Evolutionary conservation across 2,113 vertebrate genomes (phyloP), one percentile per base, ranked within the genome.

Genomic region (Notothenia coriiceps): DNA sequence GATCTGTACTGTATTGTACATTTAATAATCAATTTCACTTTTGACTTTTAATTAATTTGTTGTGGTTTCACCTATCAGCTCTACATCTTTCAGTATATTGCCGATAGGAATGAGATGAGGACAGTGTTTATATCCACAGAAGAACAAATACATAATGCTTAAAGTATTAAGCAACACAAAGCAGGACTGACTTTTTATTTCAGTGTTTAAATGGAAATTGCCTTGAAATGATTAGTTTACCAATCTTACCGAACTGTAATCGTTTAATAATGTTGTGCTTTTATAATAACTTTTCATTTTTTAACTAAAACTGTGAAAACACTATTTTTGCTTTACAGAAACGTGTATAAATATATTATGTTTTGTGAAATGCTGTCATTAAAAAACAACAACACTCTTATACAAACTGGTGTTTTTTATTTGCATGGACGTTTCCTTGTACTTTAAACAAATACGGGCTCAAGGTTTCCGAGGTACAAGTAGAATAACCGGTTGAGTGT

Each of bases 371-470:
- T 64, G 15, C 54, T 51, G 50, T 12, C 66, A 93, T 84, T 80
- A 89, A 92, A 87, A 74, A 83, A 70, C 70, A 84, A 69, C 10
- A 84, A 51, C 4, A n/a, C 12, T 71, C 61, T 10, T 69, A 46
- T 51, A 71, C 6, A 77, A 35, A 61, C 18, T 40, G 13, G 11
- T 71, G 14, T 7, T 64, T 64, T 61, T 84, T 67, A 6, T 77
- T 67, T 79, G 2, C 17, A 59, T 40, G 6, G 2, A 18, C 14
- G 20, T 43, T 44, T 14, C n/a, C 20, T 9, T 49, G 22, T 47
- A 5, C 12, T 50, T 5, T 56, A 22, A 20, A 20, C 12, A 52
- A 72, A 67, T 10, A 43, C 4, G 15, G 73, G 20, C 51, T 40
- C 22, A 1, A 20, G 6, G 25, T 65, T 46, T 54, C 8, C 2